phyloP scores from a whole-genome alignment of 2,797 vertebrate genomes.

The Anableps anableps region DNA sequence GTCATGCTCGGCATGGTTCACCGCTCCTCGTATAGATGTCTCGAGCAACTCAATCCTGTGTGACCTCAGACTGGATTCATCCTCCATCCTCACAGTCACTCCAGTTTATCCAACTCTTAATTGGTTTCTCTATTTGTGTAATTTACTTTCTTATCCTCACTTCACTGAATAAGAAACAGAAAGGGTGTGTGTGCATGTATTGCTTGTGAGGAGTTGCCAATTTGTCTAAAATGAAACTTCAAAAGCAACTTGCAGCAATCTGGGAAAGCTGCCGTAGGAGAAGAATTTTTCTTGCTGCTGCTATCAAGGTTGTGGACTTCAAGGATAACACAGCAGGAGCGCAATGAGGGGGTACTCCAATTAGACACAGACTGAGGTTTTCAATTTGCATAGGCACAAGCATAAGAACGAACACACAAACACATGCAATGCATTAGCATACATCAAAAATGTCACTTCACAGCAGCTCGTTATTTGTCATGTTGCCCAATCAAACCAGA shows the following conservation, averaged over 20 bases:
- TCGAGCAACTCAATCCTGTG: constrained; percentile 29
- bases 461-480: constrained; percentile 23
- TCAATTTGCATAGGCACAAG: constrained; percentile 45
- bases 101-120: constrained; percentile 19
- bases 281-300: constrained; percentile 35
- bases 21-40: constrained; percentile 20
- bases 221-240: constrained; percentile 54
- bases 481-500: constrained; percentile 28
- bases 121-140: constrained; percentile 34
- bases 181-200: constrained; percentile 18
- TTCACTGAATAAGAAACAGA: constrained; percentile 17
- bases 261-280: constrained; percentile 51
- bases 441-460: constrained; percentile 20
- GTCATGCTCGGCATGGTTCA: constrained; percentile 35
- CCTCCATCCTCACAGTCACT: constrained; percentile 15
- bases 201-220: constrained; percentile 25
- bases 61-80: constrained; percentile 43
- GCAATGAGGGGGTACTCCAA: constrained; percentile 52
- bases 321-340: constrained; percentile 54
- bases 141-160: constrained; percentile 30
- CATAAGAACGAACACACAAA: constrained; percentile 6
- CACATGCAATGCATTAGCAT: constrained; percentile 9
- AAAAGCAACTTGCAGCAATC: constrained; percentile 47
- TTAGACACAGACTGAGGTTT: constrained; percentile 55
- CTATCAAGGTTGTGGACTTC: constrained; percentile 61